Evolutionary conservation across 2,888 invertebrate species (phyloP).

Genomic region (Scrobipalpa atriplicella): DNA sequence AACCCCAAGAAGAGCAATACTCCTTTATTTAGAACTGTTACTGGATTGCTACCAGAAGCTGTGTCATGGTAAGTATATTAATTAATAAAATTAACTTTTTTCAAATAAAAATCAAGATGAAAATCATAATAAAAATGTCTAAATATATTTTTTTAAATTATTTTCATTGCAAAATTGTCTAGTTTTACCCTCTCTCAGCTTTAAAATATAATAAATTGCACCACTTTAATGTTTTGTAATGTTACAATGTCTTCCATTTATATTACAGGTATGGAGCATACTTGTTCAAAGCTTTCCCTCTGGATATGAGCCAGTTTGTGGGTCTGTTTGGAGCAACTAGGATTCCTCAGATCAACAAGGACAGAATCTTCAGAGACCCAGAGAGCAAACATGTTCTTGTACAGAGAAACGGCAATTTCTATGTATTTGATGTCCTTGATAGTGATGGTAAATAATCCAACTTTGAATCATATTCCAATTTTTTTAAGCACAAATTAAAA

Average conservation of each 20-base stretch:
- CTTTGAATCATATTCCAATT: conserved; percentile 18
- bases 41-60: conserved; percentile 88
- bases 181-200: too few species aligned
- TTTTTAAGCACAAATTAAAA: background rate
- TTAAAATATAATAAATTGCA: too few species aligned
- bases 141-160: too few species aligned
- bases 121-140: too few species aligned
- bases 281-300: conserved; percentile 94
- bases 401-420: conserved; percentile 94
- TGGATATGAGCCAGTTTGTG: conserved; percentile 98
- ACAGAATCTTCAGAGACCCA: conserved; percentile 86
- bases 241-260: background rate
- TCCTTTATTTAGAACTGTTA: conserved; percentile 87
- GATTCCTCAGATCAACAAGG: conserved; percentile 92
- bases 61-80: conserved; percentile 88
- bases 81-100: background rate
- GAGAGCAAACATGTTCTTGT: conserved; percentile 91
- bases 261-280: conserved; percentile 85
- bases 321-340: conserved; percentile 95
- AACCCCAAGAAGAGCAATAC: conserved; percentile 95
- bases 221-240: too few species aligned
- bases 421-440: conserved; percentile 93
- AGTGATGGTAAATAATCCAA: conserved; percentile 80
- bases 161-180: too few species aligned
- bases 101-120: too few species aligned